phyloP scores from a whole-genome alignment of 2,888 invertebrate species.

The Conops quadrifasciatus region DNA sequence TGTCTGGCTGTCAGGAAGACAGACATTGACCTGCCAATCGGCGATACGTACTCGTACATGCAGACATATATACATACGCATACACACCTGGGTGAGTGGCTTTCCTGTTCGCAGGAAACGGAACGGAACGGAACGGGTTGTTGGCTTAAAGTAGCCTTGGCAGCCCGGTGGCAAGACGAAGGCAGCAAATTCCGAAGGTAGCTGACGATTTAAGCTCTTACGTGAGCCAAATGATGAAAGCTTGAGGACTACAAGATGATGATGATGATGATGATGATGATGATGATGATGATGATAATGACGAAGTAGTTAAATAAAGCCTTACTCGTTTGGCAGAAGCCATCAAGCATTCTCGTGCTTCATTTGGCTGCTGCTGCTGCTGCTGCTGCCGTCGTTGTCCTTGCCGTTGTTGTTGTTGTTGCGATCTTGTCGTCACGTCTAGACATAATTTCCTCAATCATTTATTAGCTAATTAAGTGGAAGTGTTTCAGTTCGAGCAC shows the following conservation, averaged over 20 bases:
- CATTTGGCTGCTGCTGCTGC: too few relatives aligned
- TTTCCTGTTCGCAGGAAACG: background rate
- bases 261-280: background rate
- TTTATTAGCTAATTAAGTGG: constrained; percentile 66
- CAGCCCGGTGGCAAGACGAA: too few relatives aligned
- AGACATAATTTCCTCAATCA: constrained; percentile 66
- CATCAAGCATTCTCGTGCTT: too few relatives aligned
- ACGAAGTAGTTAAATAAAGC: constrained; percentile 32
- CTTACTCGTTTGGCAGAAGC: too few relatives aligned
- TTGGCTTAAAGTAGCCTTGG: too few relatives aligned
- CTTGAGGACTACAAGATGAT: background rate
- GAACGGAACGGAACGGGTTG: constrained; percentile 1
- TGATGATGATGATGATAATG: constrained; percentile 33
- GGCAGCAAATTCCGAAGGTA: too few relatives aligned
- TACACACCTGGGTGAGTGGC: background rate
- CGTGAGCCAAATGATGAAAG: constrained; percentile 25
- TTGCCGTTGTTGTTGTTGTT: constrained; percentile 33
- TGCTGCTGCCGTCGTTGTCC: background rate
- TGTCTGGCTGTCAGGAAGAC: constrained; percentile 6
- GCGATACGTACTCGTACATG: too few relatives aligned
- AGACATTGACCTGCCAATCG: too few relatives aligned
- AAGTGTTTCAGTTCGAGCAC: constrained; percentile 49
- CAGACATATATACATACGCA: background rate
- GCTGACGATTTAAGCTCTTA: constrained; percentile 19
- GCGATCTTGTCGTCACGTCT: constrained; percentile 64